Conservation (phyloP, 2,888 invertebrate species). For the Sussaba pulchella region DNA sequence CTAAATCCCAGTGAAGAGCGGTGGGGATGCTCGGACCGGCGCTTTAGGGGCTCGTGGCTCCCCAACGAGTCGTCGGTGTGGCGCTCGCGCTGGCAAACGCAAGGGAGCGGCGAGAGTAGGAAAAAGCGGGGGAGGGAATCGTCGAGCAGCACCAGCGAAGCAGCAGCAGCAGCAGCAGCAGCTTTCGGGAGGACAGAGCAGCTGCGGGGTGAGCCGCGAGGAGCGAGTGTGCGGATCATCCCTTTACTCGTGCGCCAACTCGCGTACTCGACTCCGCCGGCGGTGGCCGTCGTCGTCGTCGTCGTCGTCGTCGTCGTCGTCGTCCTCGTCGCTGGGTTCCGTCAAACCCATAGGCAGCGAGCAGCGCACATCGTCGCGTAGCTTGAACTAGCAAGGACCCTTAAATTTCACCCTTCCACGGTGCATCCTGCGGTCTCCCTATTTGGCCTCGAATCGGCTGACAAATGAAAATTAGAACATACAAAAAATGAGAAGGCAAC, state of each 20-base stretch:
- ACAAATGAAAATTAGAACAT: not conserved
- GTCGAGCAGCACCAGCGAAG: not conserved
- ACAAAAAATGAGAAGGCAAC: not conserved
- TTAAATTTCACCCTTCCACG: not conserved
- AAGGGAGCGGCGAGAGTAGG: not conserved
- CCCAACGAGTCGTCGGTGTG: not conserved
- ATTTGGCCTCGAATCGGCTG: not conserved
- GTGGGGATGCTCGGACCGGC: conserved; percentile 10
- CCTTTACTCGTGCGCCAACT: conserved; percentile 55
- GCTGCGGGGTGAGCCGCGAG: conserved; percentile 27
- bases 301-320: conserved; percentile 14
- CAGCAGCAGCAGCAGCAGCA: not conserved
- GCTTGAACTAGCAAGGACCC: not conserved
- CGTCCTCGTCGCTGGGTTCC: not conserved
- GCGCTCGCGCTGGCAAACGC: not conserved
- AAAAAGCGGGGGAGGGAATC: not conserved
- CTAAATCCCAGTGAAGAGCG: not conserved
- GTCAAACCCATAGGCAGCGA: not conserved
- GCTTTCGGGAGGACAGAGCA: not conserved
- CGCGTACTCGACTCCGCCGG: conserved; percentile 54
- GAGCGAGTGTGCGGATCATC: conserved; percentile 59
- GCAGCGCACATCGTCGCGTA: conserved; percentile 2
- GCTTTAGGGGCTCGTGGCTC: conserved; percentile 7
- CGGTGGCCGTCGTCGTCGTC: conserved; percentile 35
- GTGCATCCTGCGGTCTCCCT: not conserved